phyloP scores from a whole-genome alignment of 2,113 vertebrate species.

The Peromyscus leucopus region DNA sequence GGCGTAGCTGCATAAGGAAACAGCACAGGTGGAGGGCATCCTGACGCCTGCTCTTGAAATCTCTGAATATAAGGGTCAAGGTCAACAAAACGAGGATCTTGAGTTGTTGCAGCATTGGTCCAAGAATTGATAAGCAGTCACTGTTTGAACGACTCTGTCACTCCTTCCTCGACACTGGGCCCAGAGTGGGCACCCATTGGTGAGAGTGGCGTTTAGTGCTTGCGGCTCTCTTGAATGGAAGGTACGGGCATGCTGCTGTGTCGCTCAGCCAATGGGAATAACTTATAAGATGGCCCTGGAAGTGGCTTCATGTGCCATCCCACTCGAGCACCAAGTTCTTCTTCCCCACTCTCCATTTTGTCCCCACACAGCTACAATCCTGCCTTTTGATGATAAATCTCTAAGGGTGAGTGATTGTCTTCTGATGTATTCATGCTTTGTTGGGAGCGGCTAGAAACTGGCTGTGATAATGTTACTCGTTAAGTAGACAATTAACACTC shows the following conservation, averaged over 20 bases:
- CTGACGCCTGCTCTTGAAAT: background rate
- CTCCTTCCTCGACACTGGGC: background rate
- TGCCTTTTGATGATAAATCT: constrained; percentile 23
- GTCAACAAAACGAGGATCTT: background rate
- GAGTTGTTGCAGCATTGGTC: background rate
- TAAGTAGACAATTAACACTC: background rate
- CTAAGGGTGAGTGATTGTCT: background rate
- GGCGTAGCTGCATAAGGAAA: constrained; percentile 2
- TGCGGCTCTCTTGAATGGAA: background rate
- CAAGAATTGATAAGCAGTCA: background rate
- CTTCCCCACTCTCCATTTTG: background rate
- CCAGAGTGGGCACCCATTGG: background rate
- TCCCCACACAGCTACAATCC: background rate
- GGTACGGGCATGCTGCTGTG: background rate
- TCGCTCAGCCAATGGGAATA: background rate
- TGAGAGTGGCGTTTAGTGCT: background rate
- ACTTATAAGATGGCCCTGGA: background rate
- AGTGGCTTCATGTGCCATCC: background rate
- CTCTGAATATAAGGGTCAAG: background rate
- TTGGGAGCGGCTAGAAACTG: background rate
- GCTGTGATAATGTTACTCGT: too few species aligned
- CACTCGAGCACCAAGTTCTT: background rate
- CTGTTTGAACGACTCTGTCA: background rate
- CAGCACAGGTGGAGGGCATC: background rate
- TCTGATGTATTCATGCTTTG: background rate